Conservation (phyloP, 2,797 vertebrate species). For the Notoglanidium macrostoma region DNA sequence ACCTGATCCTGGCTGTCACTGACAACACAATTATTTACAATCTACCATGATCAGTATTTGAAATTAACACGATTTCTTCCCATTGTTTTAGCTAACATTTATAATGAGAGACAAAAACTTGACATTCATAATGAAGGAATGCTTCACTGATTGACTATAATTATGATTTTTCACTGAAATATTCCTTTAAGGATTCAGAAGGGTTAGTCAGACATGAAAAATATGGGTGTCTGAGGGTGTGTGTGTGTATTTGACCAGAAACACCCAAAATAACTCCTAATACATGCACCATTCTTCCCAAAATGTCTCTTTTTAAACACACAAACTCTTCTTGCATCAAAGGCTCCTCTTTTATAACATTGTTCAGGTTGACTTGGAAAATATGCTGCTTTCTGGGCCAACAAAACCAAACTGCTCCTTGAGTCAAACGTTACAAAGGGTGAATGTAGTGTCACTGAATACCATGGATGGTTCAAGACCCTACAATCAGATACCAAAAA, state of each 20-base stretch:
- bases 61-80: too few species aligned
- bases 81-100: too few species aligned
- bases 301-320: slow-evolving; percentile 8
- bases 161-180: slow-evolving; percentile 2
- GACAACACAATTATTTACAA: too few species aligned
- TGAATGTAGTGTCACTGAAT: slow-evolving; percentile 50
- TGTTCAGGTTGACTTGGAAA: slow-evolving; percentile 54
- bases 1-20: too few species aligned
- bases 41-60: too few species aligned
- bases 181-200: neutral
- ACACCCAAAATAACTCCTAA: slow-evolving; percentile 50
- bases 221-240: neutral
- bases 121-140: too few species aligned
- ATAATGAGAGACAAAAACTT: too few species aligned
- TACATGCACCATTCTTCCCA: slow-evolving; percentile 15
- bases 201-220: neutral
- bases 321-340: slow-evolving; percentile 53
- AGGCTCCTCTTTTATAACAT: slow-evolving; percentile 51
- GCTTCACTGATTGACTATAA: neutral
- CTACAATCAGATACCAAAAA: slow-evolving; percentile 54
- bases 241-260: slow-evolving; percentile 16
- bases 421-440: slow-evolving; percentile 36
- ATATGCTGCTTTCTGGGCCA: slow-evolving; percentile 41
- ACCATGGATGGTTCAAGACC: slow-evolving; percentile 42
- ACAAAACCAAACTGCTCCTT: slow-evolving; percentile 48